These are phyloP conservation scores for Chironomus striatipennis DNA, from an alignment of 1,140 invertebrate species.

Conservation along the genomic window DNA sequence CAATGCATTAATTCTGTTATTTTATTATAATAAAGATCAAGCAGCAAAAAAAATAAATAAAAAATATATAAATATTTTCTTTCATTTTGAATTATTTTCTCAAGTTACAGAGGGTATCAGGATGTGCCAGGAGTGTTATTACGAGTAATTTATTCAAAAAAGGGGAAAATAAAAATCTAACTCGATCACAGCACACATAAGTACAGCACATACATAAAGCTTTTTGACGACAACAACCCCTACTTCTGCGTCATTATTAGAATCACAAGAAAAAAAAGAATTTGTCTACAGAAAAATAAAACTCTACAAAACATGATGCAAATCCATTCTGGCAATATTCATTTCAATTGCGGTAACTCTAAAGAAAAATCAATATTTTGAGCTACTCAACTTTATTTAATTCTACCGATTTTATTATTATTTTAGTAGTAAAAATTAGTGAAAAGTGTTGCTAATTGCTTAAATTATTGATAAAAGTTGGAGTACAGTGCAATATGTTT, in stretches of 20 bases:
- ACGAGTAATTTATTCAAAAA: background rate
- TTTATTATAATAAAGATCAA: too few relatives aligned
- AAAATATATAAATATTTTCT: too few relatives aligned
- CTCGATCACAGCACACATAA: too few relatives aligned
- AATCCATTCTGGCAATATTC: background rate
- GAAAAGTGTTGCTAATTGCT: constrained; percentile 16
- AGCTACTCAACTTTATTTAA: constrained; percentile 16
- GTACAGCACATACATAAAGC: too few relatives aligned
- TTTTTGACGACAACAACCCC: background rate
- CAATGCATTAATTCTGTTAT: too few relatives aligned
- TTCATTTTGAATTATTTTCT: too few relatives aligned
- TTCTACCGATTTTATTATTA: constrained; percentile 2
- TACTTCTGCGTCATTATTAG: background rate
- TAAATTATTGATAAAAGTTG: constrained; percentile 15
- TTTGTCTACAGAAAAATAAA: background rate
- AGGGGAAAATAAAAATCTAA: background rate
- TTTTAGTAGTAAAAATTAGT: constrained; percentile 20
- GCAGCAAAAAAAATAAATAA: too few relatives aligned
- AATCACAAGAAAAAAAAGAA: background rate
- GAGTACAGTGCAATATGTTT: background rate
- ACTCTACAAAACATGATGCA: background rate
- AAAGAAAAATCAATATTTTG: constrained; percentile 17
- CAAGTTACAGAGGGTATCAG: too few relatives aligned
- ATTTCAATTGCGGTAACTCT: constrained; percentile 13
- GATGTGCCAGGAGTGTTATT: too few relatives aligned